Conservation (phyloP, 2,888 invertebrate genomes). For the Tolmerus cingulatus region DNA sequence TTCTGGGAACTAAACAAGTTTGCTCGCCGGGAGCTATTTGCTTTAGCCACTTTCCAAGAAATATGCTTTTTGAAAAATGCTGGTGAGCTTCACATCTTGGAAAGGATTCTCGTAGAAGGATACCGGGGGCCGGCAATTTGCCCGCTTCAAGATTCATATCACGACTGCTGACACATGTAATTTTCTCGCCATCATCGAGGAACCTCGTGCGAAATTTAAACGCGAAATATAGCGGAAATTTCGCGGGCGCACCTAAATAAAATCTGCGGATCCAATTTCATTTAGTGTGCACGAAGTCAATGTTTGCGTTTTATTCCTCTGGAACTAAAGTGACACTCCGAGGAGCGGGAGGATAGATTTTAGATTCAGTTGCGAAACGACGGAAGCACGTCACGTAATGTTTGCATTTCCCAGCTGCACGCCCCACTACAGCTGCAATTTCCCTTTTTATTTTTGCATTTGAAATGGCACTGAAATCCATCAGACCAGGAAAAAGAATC, state of each 20-base stretch:
- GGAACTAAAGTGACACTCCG: not conserved
- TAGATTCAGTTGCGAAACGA: not conserved
- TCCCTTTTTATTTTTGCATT: not conserved
- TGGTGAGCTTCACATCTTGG: not conserved
- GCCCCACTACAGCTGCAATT: not conserved
- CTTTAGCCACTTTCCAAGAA: not conserved
- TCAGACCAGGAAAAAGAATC: slow-evolving; percentile 21
- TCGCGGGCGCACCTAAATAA: slow-evolving; percentile 16
- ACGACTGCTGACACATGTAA: slow-evolving; percentile 21
- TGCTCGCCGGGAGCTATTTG: not conserved
- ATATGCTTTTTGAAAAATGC: not conserved
- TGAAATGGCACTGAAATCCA: slow-evolving; percentile 6
- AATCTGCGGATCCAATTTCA: slow-evolving; percentile 25
- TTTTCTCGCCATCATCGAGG: not conserved
- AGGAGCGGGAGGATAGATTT: not conserved
- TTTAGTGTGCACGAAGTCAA: slow-evolving; percentile 19
- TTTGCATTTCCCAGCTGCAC: slow-evolving; percentile 22
- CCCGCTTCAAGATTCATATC: slow-evolving; percentile 14
- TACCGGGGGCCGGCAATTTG: not conserved
- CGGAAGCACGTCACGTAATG: slow-evolving; percentile 7
- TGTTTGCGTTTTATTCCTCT: slow-evolving; percentile 13
- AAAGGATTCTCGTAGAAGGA: not conserved
- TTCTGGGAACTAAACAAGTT: not conserved
- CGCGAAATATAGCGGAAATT: not conserved
- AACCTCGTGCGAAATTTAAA: slow-evolving; percentile 13